Evolutionary conservation across 2,888 invertebrate genomes (phyloP).

Genomic region (Erebia ligea): DNA sequence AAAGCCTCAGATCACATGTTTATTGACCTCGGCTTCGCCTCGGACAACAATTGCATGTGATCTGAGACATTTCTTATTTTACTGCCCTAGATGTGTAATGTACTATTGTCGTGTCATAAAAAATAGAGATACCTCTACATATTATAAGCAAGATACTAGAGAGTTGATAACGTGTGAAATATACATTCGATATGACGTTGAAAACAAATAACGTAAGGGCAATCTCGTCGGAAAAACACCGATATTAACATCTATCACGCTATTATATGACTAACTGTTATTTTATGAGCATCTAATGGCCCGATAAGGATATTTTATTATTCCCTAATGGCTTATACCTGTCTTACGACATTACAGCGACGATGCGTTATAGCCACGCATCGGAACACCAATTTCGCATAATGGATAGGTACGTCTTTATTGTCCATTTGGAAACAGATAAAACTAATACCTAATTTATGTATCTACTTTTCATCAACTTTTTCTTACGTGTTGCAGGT

Average conservation of each 20-base stretch:
- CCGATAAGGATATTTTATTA: constrained; percentile 81
- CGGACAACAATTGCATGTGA: too few relatives aligned
- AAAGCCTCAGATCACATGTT: too few relatives aligned
- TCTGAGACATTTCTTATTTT: too few relatives aligned
- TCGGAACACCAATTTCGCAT: constrained; percentile 74
- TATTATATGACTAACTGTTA: constrained; percentile 82
- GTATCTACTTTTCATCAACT: neutral
- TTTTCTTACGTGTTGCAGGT: neutral
- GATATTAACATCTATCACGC: constrained; percentile 79
- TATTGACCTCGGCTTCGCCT: too few relatives aligned
- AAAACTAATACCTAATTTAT: constrained; percentile 8
- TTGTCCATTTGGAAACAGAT: constrained; percentile 58
- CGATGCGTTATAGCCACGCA: constrained; percentile 77
- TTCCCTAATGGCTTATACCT: constrained; percentile 82
- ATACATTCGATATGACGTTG: constrained; percentile 15
- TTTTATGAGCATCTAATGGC: constrained; percentile 81
- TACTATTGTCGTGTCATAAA: too few relatives aligned
- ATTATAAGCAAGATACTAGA: neutral
- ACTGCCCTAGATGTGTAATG: too few relatives aligned
- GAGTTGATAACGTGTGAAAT: constrained; percentile 9
- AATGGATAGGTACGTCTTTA: constrained; percentile 70
- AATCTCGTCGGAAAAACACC: constrained; percentile 64
- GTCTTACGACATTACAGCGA: constrained; percentile 68
- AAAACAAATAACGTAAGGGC: constrained; percentile 32
- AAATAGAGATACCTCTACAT: neutral